A percentile compares a stretch with the other conserved stretches of the same genome.
phyloP scores from a whole-genome alignment of 2,113 vertebrate species.

The Sylvilagus bachmani region DNA sequence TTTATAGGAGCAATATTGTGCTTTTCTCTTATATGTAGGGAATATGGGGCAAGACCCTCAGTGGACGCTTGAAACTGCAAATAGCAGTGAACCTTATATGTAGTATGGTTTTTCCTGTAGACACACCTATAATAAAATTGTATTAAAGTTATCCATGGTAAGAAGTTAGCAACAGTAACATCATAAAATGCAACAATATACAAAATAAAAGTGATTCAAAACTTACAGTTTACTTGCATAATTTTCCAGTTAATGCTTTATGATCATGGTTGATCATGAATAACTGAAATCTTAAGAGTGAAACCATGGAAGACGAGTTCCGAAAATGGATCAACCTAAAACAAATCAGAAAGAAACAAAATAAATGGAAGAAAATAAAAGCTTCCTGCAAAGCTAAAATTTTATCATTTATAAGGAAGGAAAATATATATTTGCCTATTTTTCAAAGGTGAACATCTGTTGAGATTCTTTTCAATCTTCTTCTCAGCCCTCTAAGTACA shows the following conservation, averaged over 20 bases:
- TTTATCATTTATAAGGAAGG: background rate
- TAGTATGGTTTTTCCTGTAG: background rate
- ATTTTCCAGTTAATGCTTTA: background rate
- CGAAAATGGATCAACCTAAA: background rate
- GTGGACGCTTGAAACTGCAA: background rate
- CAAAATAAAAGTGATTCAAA: background rate
- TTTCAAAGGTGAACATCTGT: constrained; percentile 78
- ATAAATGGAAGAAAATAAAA: background rate
- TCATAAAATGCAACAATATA: background rate
- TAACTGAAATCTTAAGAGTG: background rate
- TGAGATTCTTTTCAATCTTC: constrained; percentile 49
- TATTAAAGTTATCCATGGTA: too few relatives aligned
- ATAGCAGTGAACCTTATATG: background rate
- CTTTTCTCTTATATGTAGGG: too few relatives aligned
- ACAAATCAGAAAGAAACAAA: background rate
- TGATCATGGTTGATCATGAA: background rate
- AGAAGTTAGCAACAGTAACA: background rate
- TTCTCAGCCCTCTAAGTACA: constrained; percentile 65
- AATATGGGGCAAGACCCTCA: background rate
- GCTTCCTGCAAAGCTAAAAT: background rate
- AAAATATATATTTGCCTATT: constrained; percentile 28
- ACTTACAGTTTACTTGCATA: background rate
- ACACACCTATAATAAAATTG: background rate
- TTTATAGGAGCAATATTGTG: background rate
- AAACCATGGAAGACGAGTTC: background rate